Percentiles rank a stretch among this genome's conserved stretches.
These are phyloP conservation scores for Potamilus streckersoni DNA, from an alignment of 1,140 invertebrate species.

Conservation along the genomic window DNA sequence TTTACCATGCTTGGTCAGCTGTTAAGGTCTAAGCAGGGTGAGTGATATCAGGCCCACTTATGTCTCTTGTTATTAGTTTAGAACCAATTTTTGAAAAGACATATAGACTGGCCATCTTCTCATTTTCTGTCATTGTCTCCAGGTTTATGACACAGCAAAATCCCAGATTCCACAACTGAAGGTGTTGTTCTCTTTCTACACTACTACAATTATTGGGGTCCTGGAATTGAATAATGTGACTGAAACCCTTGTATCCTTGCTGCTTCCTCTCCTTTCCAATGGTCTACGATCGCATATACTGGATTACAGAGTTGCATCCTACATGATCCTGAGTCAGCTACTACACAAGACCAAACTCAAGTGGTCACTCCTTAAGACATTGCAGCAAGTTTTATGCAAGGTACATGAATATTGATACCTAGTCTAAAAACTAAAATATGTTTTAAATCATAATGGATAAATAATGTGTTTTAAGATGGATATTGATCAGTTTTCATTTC, in stretches of 20 bases:
- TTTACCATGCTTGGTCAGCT: too few species aligned
- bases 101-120: neutral
- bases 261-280: conserved; percentile 78
- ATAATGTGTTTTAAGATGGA: too few species aligned
- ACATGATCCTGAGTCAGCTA: conserved; percentile 79
- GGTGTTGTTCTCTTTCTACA: conserved; percentile 83
- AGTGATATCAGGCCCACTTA: too few species aligned
- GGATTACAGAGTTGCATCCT: conserved; percentile 80
- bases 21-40: too few species aligned
- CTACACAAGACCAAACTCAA: conserved; percentile 76
- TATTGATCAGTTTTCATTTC: too few species aligned
- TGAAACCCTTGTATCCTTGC: conserved; percentile 77
- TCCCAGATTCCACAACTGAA: conserved; percentile 67
- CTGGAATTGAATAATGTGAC: conserved; percentile 73
- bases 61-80: too few species aligned
- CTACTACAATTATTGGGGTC: conserved; percentile 78
- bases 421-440: too few species aligned
- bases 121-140: neutral
- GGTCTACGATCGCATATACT: conserved; percentile 76
- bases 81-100: neutral
- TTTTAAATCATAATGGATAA: too few species aligned
- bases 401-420: conserved; percentile 33
- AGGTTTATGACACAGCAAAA: conserved; percentile 30
- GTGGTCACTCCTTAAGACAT: conserved; percentile 72
- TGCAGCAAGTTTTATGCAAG: conserved; percentile 70